Evolutionary conservation across 2,797 vertebrate genomes (phyloP), one percentile per base, ranked within the genome.

Genomic region (Rhinatrema bivittatum): DNA sequence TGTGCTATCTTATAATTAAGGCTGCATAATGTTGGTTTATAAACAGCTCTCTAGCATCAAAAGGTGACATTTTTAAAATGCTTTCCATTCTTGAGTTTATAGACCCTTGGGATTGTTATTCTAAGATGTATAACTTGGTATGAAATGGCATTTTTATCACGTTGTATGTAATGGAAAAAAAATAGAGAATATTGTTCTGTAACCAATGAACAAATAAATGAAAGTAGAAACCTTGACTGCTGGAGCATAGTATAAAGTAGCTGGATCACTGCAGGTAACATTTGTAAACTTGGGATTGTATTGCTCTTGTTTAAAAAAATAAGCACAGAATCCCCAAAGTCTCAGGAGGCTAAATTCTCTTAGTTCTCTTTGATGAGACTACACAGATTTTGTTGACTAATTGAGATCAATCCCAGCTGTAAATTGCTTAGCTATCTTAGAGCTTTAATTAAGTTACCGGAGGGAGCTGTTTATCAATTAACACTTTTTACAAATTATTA

Each of bases 401-500:
- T 86, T 88, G 85, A 84, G 81, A 87, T 87, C 82, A 88, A 87
- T 86, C 81, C 80, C 78, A 80, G 79, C 62, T 72, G 84, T 84
- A 85, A 85, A 86, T 82, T 70, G 68, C 72, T 72, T 53, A 58
- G 62, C 74, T 79, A 74, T 81, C 66, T 64, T 79, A 72, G 74
- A 73, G 76, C 79, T 84, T 84, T 87, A 86, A 86, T 86, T 85
- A 85, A 84, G 74, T 77, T 81, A 83, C 82, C 82, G 64, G 67
- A 69, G 84, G 84, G 86, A 87, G 66, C 56, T 85, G 68, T 84
- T 84, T 86, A 85, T 87, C 82, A 88, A 86, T 88, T 87, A 88
- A 84, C 86, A 86, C 75, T 86, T 84, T 82, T 84, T 84, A 86
- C 81, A 81, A 81, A 85, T 87, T 86, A 87, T 83, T 86, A 82